phyloP scores from a whole-genome alignment of 2,888 invertebrate species.

The Formica aserva region DNA sequence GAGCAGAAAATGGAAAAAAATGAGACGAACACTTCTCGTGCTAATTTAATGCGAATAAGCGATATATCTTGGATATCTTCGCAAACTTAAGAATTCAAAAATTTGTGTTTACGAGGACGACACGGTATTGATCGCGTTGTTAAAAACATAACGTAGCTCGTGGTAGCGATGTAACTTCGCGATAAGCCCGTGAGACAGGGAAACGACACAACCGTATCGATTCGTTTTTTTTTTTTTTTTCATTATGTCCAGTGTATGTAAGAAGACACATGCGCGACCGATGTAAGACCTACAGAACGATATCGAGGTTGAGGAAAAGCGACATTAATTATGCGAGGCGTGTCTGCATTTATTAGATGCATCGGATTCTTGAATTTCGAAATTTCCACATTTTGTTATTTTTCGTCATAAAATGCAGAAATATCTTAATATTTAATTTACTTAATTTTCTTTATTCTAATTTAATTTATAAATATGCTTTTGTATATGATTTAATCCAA shows the following conservation, averaged over 20 bases:
- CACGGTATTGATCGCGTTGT: constrained; percentile 50
- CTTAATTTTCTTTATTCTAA: no score
- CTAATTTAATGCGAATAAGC: not conserved
- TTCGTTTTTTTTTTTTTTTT: constrained; percentile 26
- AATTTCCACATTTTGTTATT: not conserved
- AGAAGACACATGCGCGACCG: constrained; percentile 38
- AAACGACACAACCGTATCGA: constrained; percentile 51
- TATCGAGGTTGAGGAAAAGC: constrained; percentile 23
- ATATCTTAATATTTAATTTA: not conserved
- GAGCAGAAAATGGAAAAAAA: constrained; percentile 19
- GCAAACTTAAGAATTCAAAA: constrained; percentile 30
- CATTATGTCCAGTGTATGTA: constrained; percentile 50
- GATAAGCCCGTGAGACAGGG: constrained; percentile 52
- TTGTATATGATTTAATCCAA: not conserved
- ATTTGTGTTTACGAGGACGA: constrained; percentile 29
- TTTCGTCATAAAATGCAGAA: not conserved
- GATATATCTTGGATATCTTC: constrained; percentile 21
- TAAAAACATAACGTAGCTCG: constrained; percentile 49
- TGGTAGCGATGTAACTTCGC: constrained; percentile 44
- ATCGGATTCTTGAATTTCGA: constrained; percentile 18
- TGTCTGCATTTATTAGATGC: constrained; percentile 33
- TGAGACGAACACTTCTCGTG: not conserved
- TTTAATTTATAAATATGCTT: not conserved
- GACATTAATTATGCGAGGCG: constrained; percentile 21
- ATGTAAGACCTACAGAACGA: constrained; percentile 29